phyloP scores from a whole-genome alignment of 2,113 vertebrate genomes.

The Nasalis larvatus region DNA sequence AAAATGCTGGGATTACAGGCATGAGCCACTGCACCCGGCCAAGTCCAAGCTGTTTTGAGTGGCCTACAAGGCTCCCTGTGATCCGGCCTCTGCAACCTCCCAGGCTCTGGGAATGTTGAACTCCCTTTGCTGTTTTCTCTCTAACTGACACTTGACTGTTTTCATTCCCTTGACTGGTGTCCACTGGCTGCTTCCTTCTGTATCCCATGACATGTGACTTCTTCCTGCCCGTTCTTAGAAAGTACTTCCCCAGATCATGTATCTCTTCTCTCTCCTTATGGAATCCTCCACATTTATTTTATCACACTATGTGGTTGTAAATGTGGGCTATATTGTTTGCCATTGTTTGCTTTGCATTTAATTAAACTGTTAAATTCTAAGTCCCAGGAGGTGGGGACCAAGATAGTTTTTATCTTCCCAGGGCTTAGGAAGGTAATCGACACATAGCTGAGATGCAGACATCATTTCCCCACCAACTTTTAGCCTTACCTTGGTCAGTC shows the following conservation, averaged over 20 bases:
- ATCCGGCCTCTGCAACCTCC: background rate
- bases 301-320: background rate
- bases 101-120: background rate
- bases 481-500: background rate
- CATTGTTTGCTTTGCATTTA: background rate
- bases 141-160: background rate
- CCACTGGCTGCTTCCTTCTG: background rate
- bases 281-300: too few relatives aligned
- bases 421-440: background rate
- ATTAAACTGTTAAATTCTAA: background rate
- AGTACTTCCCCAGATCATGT: too few relatives aligned
- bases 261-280: background rate
- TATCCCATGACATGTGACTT: background rate
- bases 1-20: too few relatives aligned
- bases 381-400: background rate
- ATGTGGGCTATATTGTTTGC: rapidly evolving
- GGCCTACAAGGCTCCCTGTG: rapidly evolving
- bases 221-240: background rate
- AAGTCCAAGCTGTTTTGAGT: background rate
- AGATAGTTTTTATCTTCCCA: background rate
- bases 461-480: background rate
- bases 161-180: background rate
- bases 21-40: too few relatives aligned
- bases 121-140: background rate
- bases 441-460: background rate